phyloP scores from a whole-genome alignment of 2,113 vertebrate genomes.

The Anoura caudifer region DNA sequence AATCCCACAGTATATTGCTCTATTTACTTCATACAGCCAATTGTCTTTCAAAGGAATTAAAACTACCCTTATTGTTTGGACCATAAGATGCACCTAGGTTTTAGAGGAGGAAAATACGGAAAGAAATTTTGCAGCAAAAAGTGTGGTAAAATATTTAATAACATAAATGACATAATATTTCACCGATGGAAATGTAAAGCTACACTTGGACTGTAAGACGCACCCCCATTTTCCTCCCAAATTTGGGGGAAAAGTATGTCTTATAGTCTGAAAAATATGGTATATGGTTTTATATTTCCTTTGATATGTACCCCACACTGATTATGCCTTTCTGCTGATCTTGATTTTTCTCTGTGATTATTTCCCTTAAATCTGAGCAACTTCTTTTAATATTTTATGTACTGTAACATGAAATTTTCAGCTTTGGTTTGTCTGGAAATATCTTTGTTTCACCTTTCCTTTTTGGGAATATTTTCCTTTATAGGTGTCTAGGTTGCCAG shows the following conservation, averaged over 20 bases:
- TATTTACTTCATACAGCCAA: background rate
- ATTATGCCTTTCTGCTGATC: background rate
- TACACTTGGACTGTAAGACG: too few species aligned
- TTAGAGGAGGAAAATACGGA: too few species aligned
- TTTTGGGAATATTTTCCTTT: background rate
- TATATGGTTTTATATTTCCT: background rate
- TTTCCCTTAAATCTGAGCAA: background rate
- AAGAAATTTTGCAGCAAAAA: too few species aligned
- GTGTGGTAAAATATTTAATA: too few species aligned
- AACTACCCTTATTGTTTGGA: too few species aligned
- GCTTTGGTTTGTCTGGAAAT: background rate
- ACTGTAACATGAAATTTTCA: background rate
- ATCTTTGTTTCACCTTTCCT: background rate
- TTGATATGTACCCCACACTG: background rate
- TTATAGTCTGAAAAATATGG: too few species aligned
- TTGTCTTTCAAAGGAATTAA: slow-evolving; percentile 14
- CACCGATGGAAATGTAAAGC: too few species aligned
- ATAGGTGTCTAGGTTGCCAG: background rate
- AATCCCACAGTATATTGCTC: background rate
- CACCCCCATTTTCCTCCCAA: too few species aligned
- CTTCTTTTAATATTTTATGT: background rate
- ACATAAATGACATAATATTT: too few species aligned
- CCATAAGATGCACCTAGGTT: too few species aligned
- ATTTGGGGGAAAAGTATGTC: too few species aligned
- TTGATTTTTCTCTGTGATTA: background rate